Base-by-base conservation (phyloP, 2,888 invertebrate genomes). In the Drosophila histrio region DNA sequence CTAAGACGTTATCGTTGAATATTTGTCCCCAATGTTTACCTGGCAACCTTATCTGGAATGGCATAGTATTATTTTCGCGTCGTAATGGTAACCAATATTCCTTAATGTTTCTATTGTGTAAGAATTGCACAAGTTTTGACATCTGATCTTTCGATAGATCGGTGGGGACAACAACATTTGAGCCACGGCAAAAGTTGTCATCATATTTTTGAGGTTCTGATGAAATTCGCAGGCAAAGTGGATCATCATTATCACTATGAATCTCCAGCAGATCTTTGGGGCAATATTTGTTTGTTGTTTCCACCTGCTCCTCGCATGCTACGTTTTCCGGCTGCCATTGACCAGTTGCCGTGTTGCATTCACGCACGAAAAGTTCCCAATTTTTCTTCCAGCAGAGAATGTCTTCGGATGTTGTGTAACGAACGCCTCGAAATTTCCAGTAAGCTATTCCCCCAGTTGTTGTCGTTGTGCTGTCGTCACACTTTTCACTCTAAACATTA, bases 31-130 rank as follows among this genome's bases (percentile, higher is more conserved):
- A 91, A 15, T 70, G 67, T 50, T 84, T 65, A 3, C 94, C 94
- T 0, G 93, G 93, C 57, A 93, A 91, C 17, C 89, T 87, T 92
- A 93, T 93, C 85, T 34, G 56, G 34, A 46, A 77, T 22, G 73
- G 66, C 53, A 43, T 44, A 1, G 53, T 89, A 13, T 62, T 65
- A 21, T 91, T 91, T n/a, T 83, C 76, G 34, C 93, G 91, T 41
- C 90, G 90, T 2, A 92, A 92, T 13, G 94, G 94, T 54, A 94
- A 74, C 94, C 94, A 94, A 58, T 93, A 90, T 22, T 77, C 61
- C 0, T 21, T 61, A 28, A 88, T 81, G 2, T 65, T 66, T 41
- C 52, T 57, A 9, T 77, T 21, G 19, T 34, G 4, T 72, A 79
- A 60, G 77, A 56, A 59, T 9, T 34, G 6, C 6, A n/a, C 21